Conservation (phyloP, 2,113 vertebrate genomes). For the Oreocharis arfaki region DNA sequence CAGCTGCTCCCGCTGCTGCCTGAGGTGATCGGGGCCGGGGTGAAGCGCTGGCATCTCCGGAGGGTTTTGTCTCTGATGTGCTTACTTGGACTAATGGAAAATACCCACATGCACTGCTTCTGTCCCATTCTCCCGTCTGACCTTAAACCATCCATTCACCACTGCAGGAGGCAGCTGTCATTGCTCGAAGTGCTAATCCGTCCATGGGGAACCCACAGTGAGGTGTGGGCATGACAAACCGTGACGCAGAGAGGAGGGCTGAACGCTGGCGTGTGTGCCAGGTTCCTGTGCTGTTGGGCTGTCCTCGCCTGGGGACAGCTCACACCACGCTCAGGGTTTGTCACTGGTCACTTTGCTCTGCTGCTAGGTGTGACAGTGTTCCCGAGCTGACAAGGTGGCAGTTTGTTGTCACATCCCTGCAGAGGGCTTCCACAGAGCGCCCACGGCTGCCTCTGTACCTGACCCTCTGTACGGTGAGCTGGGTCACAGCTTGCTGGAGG, state of each 20-base stretch:
- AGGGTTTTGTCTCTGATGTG: not conserved
- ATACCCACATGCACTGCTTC: too few relatives aligned
- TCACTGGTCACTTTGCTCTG: not conserved
- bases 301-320: not conserved
- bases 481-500: not conserved
- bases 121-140: not conserved
- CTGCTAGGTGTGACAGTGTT: not conserved
- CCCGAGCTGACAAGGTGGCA: not conserved
- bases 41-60: fast-evolving
- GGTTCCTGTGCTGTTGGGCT: not conserved
- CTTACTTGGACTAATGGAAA: not conserved
- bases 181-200: not conserved
- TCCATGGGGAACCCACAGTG: fast-evolving
- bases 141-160: too few relatives aligned
- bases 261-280: not conserved
- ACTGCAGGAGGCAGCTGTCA: not conserved
- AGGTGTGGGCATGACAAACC: not conserved
- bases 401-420: not conserved
- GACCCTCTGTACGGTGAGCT: not conserved
- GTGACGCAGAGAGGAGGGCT: not conserved
- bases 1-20: not conserved
- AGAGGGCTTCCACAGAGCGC: not conserved
- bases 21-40: fast-evolving
- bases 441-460: not conserved
- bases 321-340: not conserved